These are phyloP conservation scores for Hartigia nigra DNA, from an alignment of 2,888 invertebrate genomes.

Conservation along the genomic window DNA sequence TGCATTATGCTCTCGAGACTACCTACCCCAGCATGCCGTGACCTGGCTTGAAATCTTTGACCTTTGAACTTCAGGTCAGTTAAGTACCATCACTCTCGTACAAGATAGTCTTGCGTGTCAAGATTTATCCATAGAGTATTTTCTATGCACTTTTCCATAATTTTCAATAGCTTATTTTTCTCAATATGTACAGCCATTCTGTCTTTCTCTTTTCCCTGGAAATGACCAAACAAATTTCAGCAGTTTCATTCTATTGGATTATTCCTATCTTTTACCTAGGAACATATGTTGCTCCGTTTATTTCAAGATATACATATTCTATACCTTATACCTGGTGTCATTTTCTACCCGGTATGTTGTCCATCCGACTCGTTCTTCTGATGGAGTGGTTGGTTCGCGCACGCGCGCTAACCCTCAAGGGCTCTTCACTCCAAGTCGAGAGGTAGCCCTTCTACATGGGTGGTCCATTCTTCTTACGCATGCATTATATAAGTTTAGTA, in stretches of 20 bases:
- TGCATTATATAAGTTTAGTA: conserved; percentile 52
- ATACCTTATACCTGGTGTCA: conserved; percentile 35
- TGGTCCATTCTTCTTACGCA: conserved; percentile 63
- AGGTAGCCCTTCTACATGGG: conserved; percentile 58
- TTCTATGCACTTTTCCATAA: neutral
- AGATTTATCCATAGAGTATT: neutral
- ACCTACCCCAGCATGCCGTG: conserved; percentile 49
- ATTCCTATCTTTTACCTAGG: neutral
- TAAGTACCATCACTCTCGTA: neutral
- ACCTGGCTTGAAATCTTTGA: conserved; percentile 40
- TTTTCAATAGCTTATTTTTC: neutral
- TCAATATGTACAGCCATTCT: too few species aligned
- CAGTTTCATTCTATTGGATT: neutral
- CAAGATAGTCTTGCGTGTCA: neutral
- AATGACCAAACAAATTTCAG: neutral
- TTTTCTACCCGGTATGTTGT: conserved; percentile 49
- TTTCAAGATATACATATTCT: neutral
- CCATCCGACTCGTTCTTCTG: conserved; percentile 47
- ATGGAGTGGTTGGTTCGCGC: conserved; percentile 61
- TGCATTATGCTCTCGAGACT: conserved; percentile 60
- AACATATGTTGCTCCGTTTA: neutral
- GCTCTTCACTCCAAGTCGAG: conserved; percentile 58
- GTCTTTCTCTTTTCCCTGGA: neutral
- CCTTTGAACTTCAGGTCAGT: conserved; percentile 33
- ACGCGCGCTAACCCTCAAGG: conserved; percentile 54